phyloP scores from a whole-genome alignment of 2,113 vertebrate species.

The Crotalus horridus region DNA sequence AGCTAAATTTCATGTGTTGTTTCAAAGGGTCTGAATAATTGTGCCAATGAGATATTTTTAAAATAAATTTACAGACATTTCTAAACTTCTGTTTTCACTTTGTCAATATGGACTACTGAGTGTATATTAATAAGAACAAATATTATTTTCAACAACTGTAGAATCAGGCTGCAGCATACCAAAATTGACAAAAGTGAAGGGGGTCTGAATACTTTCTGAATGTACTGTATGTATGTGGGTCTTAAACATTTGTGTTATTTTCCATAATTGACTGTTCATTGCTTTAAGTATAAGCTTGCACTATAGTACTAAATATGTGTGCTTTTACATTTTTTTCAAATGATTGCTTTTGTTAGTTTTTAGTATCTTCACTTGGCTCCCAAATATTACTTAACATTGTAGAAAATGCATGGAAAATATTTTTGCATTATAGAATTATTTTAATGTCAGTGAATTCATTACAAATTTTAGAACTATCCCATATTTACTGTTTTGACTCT shows the following conservation, averaged over 20 bases:
- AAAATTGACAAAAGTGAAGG: too few species aligned
- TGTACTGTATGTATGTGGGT: conserved; percentile 23
- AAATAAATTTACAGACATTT: too few species aligned
- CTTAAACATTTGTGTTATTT: conserved; percentile 19
- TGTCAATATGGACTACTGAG: too few species aligned
- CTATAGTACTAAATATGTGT: conserved; percentile 38
- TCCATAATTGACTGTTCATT: conserved; percentile 31
- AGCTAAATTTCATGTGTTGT: too few species aligned
- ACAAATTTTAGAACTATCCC: conserved; percentile 70
- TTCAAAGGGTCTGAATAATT: too few species aligned
- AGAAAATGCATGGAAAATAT: conserved; percentile 53
- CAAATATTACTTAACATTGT: conserved; percentile 47
- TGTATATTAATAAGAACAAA: too few species aligned
- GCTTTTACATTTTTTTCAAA: conserved; percentile 25
- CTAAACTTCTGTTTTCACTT: too few species aligned
- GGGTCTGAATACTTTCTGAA: too few species aligned
- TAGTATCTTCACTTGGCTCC: conserved; percentile 36
- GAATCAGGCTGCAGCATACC: too few species aligned
- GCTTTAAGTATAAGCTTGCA: conserved; percentile 37
- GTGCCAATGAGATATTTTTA: too few species aligned
- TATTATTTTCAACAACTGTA: too few species aligned
- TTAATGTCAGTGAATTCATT: conserved; percentile 61
- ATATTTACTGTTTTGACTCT: conserved; percentile 72
- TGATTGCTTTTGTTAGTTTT: conserved; percentile 32
- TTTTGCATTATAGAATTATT: conserved; percentile 60